These are phyloP conservation scores for Sapayoa aenigma DNA, from an alignment of 2,113 vertebrate genomes.

Conservation along the genomic window DNA sequence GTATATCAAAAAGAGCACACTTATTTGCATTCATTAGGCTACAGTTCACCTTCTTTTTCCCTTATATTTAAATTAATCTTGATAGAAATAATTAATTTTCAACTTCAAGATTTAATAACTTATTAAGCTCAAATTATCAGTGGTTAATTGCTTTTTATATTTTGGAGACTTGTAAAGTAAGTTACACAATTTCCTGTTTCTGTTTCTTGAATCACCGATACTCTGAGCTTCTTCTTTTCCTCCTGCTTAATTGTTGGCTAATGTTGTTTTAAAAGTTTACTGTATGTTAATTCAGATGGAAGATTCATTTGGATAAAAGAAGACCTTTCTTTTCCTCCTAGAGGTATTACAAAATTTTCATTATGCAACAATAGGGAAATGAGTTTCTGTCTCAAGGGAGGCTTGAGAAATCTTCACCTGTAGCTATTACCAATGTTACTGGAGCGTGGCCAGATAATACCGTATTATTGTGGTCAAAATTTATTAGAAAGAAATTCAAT, in stretches of 20 bases:
- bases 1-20: not conserved
- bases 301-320: not conserved
- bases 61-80: slow-evolving; percentile 18
- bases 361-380: not conserved
- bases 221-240: not conserved
- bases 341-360: not conserved
- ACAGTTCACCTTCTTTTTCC: not conserved
- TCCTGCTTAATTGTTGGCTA: not conserved
- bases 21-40: not conserved
- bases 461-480: not conserved
- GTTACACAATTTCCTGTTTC: not conserved
- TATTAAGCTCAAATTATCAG: slow-evolving; percentile 4
- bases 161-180: slow-evolving; percentile 5
- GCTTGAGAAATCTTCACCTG: slow-evolving; percentile 1
- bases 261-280: slow-evolving; percentile 8
- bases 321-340: not conserved
- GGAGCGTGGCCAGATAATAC: not conserved
- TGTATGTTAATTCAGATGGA: not conserved
- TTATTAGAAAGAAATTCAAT: not conserved
- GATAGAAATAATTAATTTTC: slow-evolving; percentile 49
- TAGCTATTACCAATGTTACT: not conserved
- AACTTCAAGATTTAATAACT: slow-evolving; percentile 35
- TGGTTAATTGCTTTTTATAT: slow-evolving; percentile 20
- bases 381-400: not conserved
- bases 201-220: not conserved